Percentiles rank a stretch among this genome's conserved stretches.
These are phyloP conservation scores for Neodiprion virginianus DNA, from an alignment of 1,140 invertebrate species.

Conservation along the genomic window DNA sequence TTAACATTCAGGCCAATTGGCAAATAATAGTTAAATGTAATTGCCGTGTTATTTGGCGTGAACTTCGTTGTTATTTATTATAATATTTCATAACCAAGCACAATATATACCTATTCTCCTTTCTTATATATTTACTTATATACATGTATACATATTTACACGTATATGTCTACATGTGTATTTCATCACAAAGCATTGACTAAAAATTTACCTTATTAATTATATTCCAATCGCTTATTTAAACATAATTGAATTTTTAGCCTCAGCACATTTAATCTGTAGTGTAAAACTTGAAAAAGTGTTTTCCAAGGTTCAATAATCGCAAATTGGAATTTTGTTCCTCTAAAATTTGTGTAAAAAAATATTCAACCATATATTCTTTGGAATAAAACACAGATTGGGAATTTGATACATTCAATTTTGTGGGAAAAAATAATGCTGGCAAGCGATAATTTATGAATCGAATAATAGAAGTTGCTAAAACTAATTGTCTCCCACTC, in stretches of 20 bases:
- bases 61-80: conserved; percentile 40
- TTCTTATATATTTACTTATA: conserved; percentile 2
- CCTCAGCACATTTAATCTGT: not conserved
- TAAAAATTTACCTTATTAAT: conserved; percentile 23
- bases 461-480: too few relatives aligned
- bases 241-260: conserved; percentile 14
- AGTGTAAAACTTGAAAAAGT: too few relatives aligned
- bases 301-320: too few relatives aligned
- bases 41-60: conserved; percentile 24
- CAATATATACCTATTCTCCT: not conserved
- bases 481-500: too few relatives aligned
- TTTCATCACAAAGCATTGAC: conserved; percentile 35
- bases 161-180: conserved; percentile 13
- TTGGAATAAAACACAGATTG: too few relatives aligned
- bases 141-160: not conserved
- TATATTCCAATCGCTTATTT: conserved; percentile 16
- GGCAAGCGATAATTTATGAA: too few relatives aligned
- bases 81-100: conserved; percentile 14
- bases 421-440: too few relatives aligned
- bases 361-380: too few relatives aligned
- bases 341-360: too few relatives aligned
- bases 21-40: not conserved
- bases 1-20: not conserved
- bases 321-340: too few relatives aligned
- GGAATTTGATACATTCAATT: too few relatives aligned